Percentiles rank a stretch among this genome's conserved stretches.
These are phyloP conservation scores for Bombus vancouverensis DNA, from an alignment of 1,140 invertebrate genomes.

Conservation along the genomic window DNA sequence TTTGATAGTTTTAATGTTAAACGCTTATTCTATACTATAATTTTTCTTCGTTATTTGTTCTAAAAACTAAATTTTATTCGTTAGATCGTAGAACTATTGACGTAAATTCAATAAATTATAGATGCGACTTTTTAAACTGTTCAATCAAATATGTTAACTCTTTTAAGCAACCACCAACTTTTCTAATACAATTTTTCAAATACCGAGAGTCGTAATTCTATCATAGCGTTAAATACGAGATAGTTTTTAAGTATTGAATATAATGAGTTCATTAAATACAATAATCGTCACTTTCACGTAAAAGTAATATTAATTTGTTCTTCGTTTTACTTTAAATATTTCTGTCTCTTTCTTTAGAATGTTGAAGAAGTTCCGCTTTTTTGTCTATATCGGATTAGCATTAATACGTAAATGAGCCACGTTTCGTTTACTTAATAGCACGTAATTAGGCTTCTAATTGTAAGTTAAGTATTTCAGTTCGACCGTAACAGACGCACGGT, in stretches of 20 bases:
- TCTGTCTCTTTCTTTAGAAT: not conserved
- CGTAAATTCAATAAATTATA: no score
- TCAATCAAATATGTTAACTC: no score
- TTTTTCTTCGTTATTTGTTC: no score
- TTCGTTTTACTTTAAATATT: not conserved
- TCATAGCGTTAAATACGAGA: no score
- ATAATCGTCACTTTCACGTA: not conserved
- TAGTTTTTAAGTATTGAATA: not conserved
- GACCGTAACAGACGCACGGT: not conserved
- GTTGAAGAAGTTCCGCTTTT: not conserved
- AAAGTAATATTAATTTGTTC: not conserved
- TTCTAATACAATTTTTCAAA: no score
- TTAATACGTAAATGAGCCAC: not conserved
- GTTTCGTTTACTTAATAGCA: conserved; percentile 1
- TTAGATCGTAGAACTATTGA: no score
- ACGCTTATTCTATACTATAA: no score
- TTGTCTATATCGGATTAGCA: not conserved
- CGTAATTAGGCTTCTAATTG: conserved; percentile 28
- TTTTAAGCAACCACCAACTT: no score
- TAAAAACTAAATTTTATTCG: no score
- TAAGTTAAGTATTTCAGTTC: conserved; percentile 25
- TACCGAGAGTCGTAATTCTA: no score
- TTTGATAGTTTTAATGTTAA: no score
- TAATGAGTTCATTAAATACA: not conserved
- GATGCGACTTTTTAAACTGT: no score